Base-by-base conservation (phyloP, 2,797 vertebrate species). In the Coranthus polyacanthus region DNA sequence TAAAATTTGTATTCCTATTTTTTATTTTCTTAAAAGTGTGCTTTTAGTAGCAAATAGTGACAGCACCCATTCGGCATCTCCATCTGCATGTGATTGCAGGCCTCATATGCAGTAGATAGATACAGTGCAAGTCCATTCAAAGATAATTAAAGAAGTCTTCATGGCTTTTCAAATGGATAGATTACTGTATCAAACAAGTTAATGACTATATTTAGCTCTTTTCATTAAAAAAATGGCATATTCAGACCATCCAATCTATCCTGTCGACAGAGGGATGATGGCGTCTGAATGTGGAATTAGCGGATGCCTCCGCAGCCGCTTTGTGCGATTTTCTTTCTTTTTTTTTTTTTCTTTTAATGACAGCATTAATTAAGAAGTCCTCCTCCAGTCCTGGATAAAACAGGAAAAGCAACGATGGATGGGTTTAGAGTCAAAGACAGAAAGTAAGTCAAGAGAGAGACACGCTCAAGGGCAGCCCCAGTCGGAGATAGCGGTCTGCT, bases 291-390 rank as follows among this genome's bases (percentile, higher is more conserved):
- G 58, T 72, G 46, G 79, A 83, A 85, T 86, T 68, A 76, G 62
- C 26, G 5, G 36, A 20, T 29, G 74, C 49, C 45, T 80, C 57
- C 54, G 18, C 58, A 8, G 49, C 0, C 18, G 49, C 79, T 83
- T 76, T 75, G 53, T 59, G 32, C 41, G 44, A 52, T 69, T 70
- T 77, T 74, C 24, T 38, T 21, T 15, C 12, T 6, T 38, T 71
- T 45, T 68, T 71, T 81, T 89, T 88, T 88, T 71, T 45, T 68
- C 73, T 81, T 89, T 88, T 88, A 88, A 91, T 88, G 77, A 76
- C 74, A 55, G 63, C 34, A 20, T 71, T 87, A 90, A 92, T 88
- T 85, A 91, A 68, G 71, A 83, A 67, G 65, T 80, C 76, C 60
- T 85, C 81, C 62, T 79, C 50, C 13, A 60, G 77, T 71, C 34